These are phyloP conservation scores for Chrysolina americana DNA, from an alignment of 2,888 invertebrate genomes.

Conservation along the genomic window DNA sequence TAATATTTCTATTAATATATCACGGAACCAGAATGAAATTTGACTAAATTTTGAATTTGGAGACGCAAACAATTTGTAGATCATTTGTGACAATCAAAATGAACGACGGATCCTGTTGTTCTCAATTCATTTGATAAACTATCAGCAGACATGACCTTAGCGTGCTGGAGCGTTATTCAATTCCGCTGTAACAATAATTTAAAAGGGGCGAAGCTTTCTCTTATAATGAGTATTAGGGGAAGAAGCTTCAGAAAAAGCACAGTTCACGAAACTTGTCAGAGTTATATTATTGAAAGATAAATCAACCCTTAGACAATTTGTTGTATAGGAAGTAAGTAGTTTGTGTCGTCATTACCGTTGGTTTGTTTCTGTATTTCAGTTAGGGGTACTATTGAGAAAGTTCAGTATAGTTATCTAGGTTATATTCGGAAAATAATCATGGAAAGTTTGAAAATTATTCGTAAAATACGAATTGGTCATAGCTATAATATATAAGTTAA, in stretches of 20 bases:
- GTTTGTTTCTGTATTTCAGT: no score
- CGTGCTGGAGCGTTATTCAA: background rate
- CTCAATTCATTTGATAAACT: conserved; percentile 16
- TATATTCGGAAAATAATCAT: no score
- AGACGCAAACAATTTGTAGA: background rate
- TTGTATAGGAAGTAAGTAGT: background rate
- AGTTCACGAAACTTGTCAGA: background rate
- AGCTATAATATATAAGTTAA: no score
- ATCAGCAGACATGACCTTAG: conserved; percentile 14
- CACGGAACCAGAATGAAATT: background rate
- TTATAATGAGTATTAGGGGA: background rate
- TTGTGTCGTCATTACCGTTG: background rate
- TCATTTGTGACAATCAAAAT: background rate
- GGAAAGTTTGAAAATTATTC: no score
- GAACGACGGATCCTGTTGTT: background rate
- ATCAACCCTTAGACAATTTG: no score
- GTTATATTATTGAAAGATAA: background rate
- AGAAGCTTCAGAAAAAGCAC: background rate
- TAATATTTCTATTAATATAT: no score
- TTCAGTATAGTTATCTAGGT: no score
- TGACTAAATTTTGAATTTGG: background rate
- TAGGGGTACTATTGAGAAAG: no score
- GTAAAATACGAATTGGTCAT: no score
- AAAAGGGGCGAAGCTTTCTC: background rate
- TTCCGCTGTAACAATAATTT: background rate